Evolutionary conservation across 2,797 vertebrate species (phyloP), one percentile per base, ranked within the genome.

Genomic region (Sebastes trivittatus): DNA sequence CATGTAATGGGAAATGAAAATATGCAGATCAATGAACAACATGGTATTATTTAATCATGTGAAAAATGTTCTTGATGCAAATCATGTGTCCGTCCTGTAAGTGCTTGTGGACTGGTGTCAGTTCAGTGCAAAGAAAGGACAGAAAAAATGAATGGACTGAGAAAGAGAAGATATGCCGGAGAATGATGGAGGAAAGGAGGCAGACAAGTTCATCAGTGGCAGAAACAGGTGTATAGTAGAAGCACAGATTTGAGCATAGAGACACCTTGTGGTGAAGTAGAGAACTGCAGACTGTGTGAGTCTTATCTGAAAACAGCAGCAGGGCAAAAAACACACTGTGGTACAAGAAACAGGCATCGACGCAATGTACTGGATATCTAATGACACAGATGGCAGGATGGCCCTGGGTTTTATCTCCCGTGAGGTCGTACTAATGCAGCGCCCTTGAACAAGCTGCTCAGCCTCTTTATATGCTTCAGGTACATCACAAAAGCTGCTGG

Each of bases 241-340:
- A 5, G 70, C 64, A 84, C 79, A 83, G 42, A 88, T 72, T 80
- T 82, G 82, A 81, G 84, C 72, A 92, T 42, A 93, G 93, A 84
- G 94, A 90, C 95, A 90, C 92, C 77, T 1, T 59, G 94, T 95
- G 95, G 95, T 61, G 46, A 85, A 83, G 27, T 1, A 11, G 46
- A 74, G 82, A 86, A 93, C 32, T 91, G 74, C 89, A 90, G n/a
- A 29, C 8, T 14, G 6, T 60, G 46, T 5, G 34, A 65, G 18
- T 58, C 52, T 25, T 25, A 60, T 42, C 42, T 42, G 29, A 10
- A 34, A 68, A 11, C 25, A 68, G 74, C 54, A 29, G 54, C 32
- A 38, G 30, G 42, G 8, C 1, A 11, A 46, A 42, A 80, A 69
- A 59, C 38, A 69, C 38, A 61, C 32, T 25, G 71, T 27, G 9